Conservation (phyloP, 2,113 vertebrate genomes). For the Aphelocoma coerulescens region DNA sequence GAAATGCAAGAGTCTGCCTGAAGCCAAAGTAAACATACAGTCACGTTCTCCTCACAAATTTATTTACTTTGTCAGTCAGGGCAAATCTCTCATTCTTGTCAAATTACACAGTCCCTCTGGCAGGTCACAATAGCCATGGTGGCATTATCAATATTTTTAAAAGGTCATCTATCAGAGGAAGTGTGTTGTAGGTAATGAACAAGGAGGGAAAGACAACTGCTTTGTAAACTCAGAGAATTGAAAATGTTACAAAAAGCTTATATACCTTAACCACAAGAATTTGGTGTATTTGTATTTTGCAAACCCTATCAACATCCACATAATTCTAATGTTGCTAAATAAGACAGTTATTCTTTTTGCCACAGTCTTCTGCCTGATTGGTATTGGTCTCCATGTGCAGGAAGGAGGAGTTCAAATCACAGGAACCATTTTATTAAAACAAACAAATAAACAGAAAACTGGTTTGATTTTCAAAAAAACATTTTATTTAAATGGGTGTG, state of each 20-base stretch:
- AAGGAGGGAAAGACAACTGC: background rate
- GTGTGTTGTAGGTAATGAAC: background rate
- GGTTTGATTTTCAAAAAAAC: background rate
- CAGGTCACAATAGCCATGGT: constrained; percentile 5
- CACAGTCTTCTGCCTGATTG: background rate
- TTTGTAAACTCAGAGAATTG: background rate
- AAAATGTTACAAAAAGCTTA: background rate
- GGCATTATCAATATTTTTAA: constrained; percentile 58
- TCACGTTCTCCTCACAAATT: constrained; percentile 4
- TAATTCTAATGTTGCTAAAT: background rate
- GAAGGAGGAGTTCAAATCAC: background rate
- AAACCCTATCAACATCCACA: background rate
- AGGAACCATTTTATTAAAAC: background rate
- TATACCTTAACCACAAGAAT: background rate
- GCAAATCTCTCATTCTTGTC: constrained; percentile 43
- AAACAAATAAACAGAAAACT: background rate
- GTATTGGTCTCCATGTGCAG: background rate
- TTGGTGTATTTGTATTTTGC: background rate
- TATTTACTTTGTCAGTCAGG: constrained; percentile 25
- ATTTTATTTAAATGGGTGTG: background rate
- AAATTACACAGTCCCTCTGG: constrained; percentile 43
- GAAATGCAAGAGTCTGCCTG: background rate
- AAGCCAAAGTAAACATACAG: constrained; percentile 4
- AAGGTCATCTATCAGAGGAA: constrained; percentile 55
- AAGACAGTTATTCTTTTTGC: background rate